phyloP scores from a whole-genome alignment of 2,888 invertebrate genomes.

The Hydraecia micacea region DNA sequence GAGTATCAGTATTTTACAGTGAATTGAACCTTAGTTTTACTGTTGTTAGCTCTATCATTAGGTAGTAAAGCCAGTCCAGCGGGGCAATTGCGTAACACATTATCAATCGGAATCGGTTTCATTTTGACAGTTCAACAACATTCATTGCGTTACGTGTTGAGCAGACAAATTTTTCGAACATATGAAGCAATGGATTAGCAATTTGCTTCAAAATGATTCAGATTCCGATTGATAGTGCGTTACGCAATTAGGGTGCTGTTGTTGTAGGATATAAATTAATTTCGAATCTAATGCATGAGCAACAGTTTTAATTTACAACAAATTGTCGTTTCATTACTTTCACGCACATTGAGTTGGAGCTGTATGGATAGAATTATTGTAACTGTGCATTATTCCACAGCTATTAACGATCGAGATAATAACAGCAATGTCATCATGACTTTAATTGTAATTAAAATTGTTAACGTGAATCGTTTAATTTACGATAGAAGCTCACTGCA shows the following conservation, averaged over 20 bases:
- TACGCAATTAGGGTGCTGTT: no score
- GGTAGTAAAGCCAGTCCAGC: neutral
- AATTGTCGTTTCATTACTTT: conserved; percentile 8
- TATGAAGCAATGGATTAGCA: no score
- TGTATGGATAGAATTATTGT: conserved; percentile 10
- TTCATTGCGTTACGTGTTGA: no score
- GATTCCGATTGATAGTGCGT: no score
- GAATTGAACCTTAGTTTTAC: neutral
- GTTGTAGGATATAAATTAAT: neutral
- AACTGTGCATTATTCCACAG: conserved; percentile 32
- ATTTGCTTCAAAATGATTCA: no score
- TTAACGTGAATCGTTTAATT: conserved; percentile 39
- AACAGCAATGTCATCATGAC: conserved; percentile 28
- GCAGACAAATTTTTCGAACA: no score
- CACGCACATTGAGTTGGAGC: neutral
- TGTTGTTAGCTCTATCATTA: neutral
- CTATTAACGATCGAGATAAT: conserved; percentile 33
- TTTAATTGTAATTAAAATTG: conserved; percentile 52
- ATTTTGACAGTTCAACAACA: no score
- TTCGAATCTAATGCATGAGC: neutral
- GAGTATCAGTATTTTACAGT: conserved; percentile 17
- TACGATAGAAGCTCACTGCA: conserved; percentile 27
- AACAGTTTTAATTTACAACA: conserved; percentile 10
- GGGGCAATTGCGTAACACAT: no score
- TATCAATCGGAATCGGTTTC: no score